These are phyloP conservation scores for Sinocyclocheilus rhinocerous DNA, from an alignment of 2,113 vertebrate species.

Conservation along the genomic window DNA sequence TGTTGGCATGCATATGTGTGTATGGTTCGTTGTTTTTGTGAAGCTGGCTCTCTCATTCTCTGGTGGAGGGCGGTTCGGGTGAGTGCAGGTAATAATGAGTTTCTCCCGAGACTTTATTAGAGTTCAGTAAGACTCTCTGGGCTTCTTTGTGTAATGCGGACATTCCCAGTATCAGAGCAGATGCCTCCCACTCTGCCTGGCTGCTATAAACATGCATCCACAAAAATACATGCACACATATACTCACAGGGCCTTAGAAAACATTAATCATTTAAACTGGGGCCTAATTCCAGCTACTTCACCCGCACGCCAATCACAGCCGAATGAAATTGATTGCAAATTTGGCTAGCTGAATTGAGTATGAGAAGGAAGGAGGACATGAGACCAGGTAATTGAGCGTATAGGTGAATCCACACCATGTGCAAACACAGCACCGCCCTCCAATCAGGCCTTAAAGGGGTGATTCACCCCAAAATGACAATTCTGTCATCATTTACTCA, in stretches of 20 bases:
- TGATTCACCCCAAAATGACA: background rate
- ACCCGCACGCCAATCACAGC: slow-evolving; percentile 58
- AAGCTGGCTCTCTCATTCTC: slow-evolving; percentile 20
- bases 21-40: slow-evolving; percentile 16
- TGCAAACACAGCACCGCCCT: slow-evolving; percentile 46
- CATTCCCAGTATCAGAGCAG: slow-evolving; percentile 41
- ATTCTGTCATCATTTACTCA: background rate
- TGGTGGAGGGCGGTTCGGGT: slow-evolving; percentile 32
- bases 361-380: background rate
- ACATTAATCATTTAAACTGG: slow-evolving; percentile 57
- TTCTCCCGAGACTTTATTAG: slow-evolving; percentile 37
- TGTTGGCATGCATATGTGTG: background rate
- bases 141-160: slow-evolving; percentile 40
- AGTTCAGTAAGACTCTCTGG: slow-evolving; percentile 49
- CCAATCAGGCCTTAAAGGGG: slow-evolving; percentile 30
- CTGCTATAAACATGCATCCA: slow-evolving; percentile 34
- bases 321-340: slow-evolving; percentile 62
- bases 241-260: slow-evolving; percentile 45
- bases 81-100: slow-evolving; percentile 51
- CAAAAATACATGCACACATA: slow-evolving; percentile 35
- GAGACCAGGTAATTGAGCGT: slow-evolving; percentile 51
- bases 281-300: slow-evolving; percentile 56
- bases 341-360: slow-evolving; percentile 39
- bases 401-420: slow-evolving; percentile 47
- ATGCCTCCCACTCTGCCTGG: slow-evolving; percentile 34